Evolutionary conservation across 2,888 invertebrate species (phyloP), one percentile per base, ranked within the genome.

Genomic region (Ctena decussata): DNA sequence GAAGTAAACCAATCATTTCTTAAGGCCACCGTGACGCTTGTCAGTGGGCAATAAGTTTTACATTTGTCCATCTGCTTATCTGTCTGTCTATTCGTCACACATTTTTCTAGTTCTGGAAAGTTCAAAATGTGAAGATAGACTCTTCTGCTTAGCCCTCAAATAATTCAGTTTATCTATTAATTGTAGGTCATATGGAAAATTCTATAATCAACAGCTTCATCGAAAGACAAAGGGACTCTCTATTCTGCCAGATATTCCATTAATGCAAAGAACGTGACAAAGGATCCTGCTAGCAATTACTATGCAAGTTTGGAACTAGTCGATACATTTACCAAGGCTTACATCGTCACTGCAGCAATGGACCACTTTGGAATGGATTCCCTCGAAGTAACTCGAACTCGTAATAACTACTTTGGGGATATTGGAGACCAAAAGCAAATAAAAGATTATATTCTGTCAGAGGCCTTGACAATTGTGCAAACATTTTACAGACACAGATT

Each of bases 221-320:
- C 81, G 0, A 75, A 71, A n/a, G 71, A 72, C 49, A 53, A 21
- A 24, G 78, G 78, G 60, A 79, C 81, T 11, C 44, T 79, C 5
- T 79, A 65, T 79, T 77, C 84, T 39, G 80, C 82, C 30, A 57
- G 85, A 73, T 82, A 82, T 77, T 46, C 60, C 2, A 72, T 78
- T 12, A 82, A 85, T 80, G 37, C 81, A n/a, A 75, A 75, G 37
- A 79, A 79, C 79, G 79, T 85, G 2, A 53, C 85, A 24, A 65
- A 70, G 35, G 80, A 85, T 37, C 80, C 81, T 35, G 32, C 60
- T 27, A 57, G 57, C 6, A 74, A 82, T 44, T 82, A 65, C 65
- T 85, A 85, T 82, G 81, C 79, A 12, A 70, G 76, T 75, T 76
- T 76, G 0, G 81, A 75, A 30, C 60, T 81, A 18, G 39, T 78